A percentile compares a stretch with the other conserved stretches of the same genome.
Evolutionary conservation across 2,888 invertebrate species (phyloP).

Genomic region (Tenthredo livida): DNA sequence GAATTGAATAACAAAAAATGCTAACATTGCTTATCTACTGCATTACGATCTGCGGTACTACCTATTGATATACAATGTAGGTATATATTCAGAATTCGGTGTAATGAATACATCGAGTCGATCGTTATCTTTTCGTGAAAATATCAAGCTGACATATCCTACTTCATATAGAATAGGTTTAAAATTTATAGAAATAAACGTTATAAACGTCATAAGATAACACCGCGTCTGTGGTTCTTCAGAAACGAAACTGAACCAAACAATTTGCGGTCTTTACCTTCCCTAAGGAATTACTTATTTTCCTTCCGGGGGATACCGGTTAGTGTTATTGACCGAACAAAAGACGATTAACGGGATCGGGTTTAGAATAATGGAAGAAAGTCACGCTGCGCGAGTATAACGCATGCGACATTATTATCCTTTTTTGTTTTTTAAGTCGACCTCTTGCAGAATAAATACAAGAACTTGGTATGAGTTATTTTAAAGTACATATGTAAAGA

Average conservation of each 20-base stretch:
- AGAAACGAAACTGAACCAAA: neutral
- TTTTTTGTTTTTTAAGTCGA: neutral
- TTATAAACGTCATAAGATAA: neutral
- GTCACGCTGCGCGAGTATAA: neutral
- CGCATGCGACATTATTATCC: neutral
- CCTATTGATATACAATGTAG: neutral
- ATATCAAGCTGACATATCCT: neutral
- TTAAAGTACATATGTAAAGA: neutral
- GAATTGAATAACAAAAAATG: slow-evolving; percentile 19
- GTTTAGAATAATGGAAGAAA: slow-evolving; percentile 19
- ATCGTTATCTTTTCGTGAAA: neutral
- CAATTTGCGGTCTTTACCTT: neutral
- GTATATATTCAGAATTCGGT: neutral
- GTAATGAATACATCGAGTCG: neutral
- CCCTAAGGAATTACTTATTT: neutral
- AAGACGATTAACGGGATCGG: slow-evolving; percentile 29
- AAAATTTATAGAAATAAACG: neutral
- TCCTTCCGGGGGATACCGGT: neutral
- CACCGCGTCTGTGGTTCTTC: neutral
- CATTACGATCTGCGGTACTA: neutral
- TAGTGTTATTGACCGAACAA: slow-evolving; percentile 25
- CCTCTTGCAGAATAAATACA: neutral
- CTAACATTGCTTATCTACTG: slow-evolving; percentile 15
- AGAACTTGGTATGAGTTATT: slow-evolving; percentile 8
- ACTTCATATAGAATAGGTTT: neutral